These are phyloP conservation scores for Labia minor DNA, from an alignment of 2,888 invertebrate species.

Conservation along the genomic window DNA sequence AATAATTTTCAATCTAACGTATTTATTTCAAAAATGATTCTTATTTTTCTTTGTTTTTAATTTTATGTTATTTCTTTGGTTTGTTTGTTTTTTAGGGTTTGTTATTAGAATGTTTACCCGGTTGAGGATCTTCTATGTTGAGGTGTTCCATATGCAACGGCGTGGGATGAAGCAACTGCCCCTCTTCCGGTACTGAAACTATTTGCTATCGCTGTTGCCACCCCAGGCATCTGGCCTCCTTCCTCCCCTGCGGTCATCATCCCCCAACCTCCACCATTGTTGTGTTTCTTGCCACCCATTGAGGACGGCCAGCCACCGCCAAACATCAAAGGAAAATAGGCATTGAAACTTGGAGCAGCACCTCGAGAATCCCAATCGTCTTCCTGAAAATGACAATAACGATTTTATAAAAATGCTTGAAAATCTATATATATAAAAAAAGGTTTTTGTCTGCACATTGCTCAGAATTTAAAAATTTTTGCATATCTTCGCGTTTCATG, in stretches of 20 bases:
- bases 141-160: conserved; percentile 24
- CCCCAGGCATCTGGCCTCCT: conserved; percentile 41
- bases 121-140: neutral
- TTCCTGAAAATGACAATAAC: neutral
- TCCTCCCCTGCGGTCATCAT: conserved; percentile 29
- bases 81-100: no score
- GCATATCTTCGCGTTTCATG: no score
- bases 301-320: conserved; percentile 32
- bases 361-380: conserved; percentile 25
- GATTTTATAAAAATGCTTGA: neutral
- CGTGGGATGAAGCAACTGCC: conserved; percentile 25
- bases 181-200: conserved; percentile 25
- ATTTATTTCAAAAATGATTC: no score
- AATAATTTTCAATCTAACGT: no score
- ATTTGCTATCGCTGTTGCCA: conserved; percentile 26
- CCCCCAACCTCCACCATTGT: conserved; percentile 19
- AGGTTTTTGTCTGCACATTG: no score
- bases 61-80: no score
- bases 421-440: no score
- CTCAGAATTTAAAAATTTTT: no score
- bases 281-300: neutral
- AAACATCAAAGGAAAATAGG: conserved; percentile 59
- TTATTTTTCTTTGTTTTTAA: no score
- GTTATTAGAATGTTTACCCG: no score
- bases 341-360: conserved; percentile 41